Conservation (phyloP, 2,797 vertebrate species). For the Antrozous pallidus region DNA sequence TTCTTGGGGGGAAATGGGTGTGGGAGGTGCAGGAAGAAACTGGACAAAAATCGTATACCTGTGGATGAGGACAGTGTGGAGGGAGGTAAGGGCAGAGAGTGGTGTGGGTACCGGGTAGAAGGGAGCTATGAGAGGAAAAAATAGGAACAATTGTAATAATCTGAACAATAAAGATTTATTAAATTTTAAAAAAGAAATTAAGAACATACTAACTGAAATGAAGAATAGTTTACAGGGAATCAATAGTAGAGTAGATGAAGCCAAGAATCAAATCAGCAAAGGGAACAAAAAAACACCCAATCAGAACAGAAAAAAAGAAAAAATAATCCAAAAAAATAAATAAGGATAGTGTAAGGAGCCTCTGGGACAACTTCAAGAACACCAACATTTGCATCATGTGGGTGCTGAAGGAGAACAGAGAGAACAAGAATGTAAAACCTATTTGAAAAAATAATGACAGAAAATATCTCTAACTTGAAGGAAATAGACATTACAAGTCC, state of each 20-base stretch:
- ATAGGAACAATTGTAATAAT: too few relatives aligned
- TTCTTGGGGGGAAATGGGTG: too few relatives aligned
- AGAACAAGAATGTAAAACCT: background rate
- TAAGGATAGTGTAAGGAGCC: background rate
- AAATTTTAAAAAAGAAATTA: too few relatives aligned
- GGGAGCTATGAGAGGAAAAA: too few relatives aligned
- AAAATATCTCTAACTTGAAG: background rate
- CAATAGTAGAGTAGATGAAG: background rate
- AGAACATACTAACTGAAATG: background rate
- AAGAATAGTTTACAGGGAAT: background rate
- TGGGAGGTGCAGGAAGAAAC: too few relatives aligned
- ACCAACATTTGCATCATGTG: background rate
- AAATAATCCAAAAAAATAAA: background rate
- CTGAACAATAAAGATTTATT: too few relatives aligned
- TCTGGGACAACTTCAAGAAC: background rate
- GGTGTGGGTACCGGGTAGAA: too few relatives aligned
- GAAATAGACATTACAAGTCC: background rate
- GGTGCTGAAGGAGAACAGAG: background rate
- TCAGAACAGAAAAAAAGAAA: background rate
- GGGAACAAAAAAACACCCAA: background rate
- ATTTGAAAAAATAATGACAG: background rate
- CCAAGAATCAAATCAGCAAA: background rate
- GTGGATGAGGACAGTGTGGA: too few relatives aligned
- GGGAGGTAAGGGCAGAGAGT: too few relatives aligned
- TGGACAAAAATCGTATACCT: too few relatives aligned